Evolutionary conservation across 2,797 vertebrate species (phyloP).

Genomic region (Salmo trutta): DNA sequence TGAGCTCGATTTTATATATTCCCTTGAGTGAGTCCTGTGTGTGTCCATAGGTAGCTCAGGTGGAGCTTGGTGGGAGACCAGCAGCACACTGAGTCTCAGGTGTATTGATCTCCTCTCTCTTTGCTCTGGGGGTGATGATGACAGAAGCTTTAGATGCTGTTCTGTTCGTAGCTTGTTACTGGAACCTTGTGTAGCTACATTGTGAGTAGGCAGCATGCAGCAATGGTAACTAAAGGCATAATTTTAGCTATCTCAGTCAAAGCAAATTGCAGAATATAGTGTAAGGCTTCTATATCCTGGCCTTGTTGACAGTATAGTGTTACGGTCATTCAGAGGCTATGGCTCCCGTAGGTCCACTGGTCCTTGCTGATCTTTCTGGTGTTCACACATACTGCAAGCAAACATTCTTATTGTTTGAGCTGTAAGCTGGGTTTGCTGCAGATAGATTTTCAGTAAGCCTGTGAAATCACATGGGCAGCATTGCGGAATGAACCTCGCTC

Average conservation of each 20-base stretch:
- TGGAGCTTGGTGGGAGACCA: not conserved
- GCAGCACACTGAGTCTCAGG: not conserved
- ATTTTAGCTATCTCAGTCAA: too few species aligned
- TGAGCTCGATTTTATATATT: not conserved
- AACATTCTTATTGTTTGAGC: not conserved
- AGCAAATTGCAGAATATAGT: too few species aligned
- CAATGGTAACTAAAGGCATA: too few species aligned
- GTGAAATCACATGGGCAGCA: slow-evolving; percentile 21
- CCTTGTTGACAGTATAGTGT: not conserved
- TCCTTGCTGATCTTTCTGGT: not conserved
- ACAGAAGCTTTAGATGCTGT: not conserved
- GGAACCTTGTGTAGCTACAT: not conserved
- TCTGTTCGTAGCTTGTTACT: not conserved
- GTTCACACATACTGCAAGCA: not conserved
- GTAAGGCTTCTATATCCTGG: too few species aligned
- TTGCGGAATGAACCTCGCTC: not conserved
- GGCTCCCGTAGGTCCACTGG: not conserved
- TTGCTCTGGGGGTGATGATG: not conserved
- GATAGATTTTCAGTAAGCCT: slow-evolving; percentile 28
- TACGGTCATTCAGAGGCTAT: not conserved
- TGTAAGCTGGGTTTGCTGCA: slow-evolving; percentile 24
- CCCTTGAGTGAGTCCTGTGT: not conserved
- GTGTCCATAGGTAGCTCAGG: not conserved
- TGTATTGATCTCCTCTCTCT: not conserved
- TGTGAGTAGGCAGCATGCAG: too few species aligned